Percentiles rank a stretch among this genome's conserved stretches.
phyloP scores from a whole-genome alignment of 2,888 invertebrate genomes.

The Podabrus alpinus region DNA sequence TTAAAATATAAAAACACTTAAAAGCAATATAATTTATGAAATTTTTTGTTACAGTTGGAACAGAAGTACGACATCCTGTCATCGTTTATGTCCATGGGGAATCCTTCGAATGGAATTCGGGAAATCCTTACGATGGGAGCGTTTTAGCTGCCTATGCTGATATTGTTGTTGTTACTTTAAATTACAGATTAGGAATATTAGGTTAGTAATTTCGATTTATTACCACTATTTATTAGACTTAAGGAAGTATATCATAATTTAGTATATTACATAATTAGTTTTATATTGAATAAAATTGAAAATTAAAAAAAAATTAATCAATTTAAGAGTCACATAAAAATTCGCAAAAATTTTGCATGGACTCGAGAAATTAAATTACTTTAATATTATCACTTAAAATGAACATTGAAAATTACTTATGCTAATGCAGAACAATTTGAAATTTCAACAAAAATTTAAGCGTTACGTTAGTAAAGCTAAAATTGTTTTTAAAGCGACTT shows the following conservation, averaged over 20 bases:
- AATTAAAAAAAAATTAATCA: no score
- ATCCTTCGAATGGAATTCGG: slow-evolving; percentile 93
- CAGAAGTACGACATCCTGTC: slow-evolving; percentile 68
- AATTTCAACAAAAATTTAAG: neutral
- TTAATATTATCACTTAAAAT: neutral
- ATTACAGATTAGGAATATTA: slow-evolving; percentile 91
- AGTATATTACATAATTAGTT: no score
- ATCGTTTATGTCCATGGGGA: slow-evolving; percentile 86
- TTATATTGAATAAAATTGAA: no score
- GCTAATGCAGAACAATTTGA: neutral
- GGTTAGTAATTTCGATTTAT: slow-evolving; percentile 58
- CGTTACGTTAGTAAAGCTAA: neutral
- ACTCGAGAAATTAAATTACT: neutral
- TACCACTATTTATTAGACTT: neutral
- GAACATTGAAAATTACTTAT: slow-evolving; percentile 1
- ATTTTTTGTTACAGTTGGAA: slow-evolving; percentile 58
- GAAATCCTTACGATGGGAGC: slow-evolving; percentile 95
- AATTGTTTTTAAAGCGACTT: neutral
- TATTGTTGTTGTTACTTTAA: slow-evolving; percentile 93
- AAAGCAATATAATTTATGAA: neutral
- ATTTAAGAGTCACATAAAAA: neutral
- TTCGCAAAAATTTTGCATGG: neutral
- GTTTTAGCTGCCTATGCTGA: slow-evolving; percentile 90
- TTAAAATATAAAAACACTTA: neutral
- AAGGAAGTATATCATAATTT: no score